Evolutionary conservation across 2,888 invertebrate species (phyloP), one percentile per base, ranked within the genome.

Genomic region (Galerucella nymphaeae): DNA sequence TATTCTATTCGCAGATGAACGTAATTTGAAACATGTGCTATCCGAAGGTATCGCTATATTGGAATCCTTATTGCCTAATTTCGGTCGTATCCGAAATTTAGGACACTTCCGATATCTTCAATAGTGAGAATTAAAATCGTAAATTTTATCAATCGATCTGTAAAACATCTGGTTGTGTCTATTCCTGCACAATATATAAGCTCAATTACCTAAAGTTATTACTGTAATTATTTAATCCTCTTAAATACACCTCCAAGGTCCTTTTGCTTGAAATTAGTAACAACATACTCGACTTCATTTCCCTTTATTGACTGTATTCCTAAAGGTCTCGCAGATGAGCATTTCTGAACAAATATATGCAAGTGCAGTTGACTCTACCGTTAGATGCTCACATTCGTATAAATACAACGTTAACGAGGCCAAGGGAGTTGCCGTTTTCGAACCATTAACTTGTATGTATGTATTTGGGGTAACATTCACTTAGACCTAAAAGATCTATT

Each of bases 31-130:
- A 73, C 77, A 76, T 66, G 64, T 77, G 77, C 65, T 73, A 67
- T 20, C 67, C n/a, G 67, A 55, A 71, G 74, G 78, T 72, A 75
- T 70, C 70, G 77, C 78, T 79, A 79, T 80, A 80, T 80, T 78
- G 80, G 77, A 78, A 79, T 77, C 77, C 79, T 80, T 80, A 80
- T 80, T 75, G 80, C 75, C 76, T 74, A 78, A 80, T 77, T 79
- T 80, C 70, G 67, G 63, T 71, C 78, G 74, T 72, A 38, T 48
- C 45, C 38, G 14, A n/a, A 66, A 66, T 66, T 66, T 66, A 66
- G 30, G 30, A 38, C 2, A 38, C 8, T 38, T 58, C 45, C 45
- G 58, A 58, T 45, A 18, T 66, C 66, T 42, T 66, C 30, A 20
- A 59, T 58, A 42, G 58, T 50, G 20, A 58, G 41, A 66, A 66